A percentile compares a stretch with the other conserved stretches of the same genome.
Conservation (phyloP, 2,113 vertebrate species). For the Orycteropus afer region DNA sequence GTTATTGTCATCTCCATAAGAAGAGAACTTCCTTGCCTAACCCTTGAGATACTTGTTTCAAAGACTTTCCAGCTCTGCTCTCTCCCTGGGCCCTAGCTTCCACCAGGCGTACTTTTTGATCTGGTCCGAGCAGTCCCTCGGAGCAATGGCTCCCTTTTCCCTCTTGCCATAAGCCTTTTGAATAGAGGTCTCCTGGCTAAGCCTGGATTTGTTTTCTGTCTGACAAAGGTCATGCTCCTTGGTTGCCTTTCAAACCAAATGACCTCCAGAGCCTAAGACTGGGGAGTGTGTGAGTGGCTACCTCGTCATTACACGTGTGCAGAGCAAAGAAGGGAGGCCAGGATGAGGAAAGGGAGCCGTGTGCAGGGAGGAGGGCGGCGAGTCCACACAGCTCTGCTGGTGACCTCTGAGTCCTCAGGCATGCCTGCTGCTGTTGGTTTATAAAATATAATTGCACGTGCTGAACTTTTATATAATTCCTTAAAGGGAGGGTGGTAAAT, state of each 20-base stretch:
- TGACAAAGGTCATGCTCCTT: background rate
- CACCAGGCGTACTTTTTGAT: background rate
- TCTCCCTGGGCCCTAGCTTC: background rate
- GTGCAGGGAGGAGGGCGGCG: too few relatives aligned
- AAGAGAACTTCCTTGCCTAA: background rate
- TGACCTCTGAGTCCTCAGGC: background rate
- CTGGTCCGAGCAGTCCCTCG: background rate
- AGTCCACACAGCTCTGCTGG: fast-evolving
- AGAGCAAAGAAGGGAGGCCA: too few relatives aligned
- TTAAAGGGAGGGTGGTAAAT: conserved; percentile 53
- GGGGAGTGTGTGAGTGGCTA: fast-evolving
- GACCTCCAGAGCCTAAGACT: fast-evolving
- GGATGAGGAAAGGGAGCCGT: fast-evolving
- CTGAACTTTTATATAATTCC: conserved; percentile 58
- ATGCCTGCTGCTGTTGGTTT: background rate
- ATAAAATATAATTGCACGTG: conserved; percentile 43
- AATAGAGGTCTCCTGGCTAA: background rate
- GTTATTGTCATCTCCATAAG: background rate
- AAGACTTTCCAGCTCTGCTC: background rate
- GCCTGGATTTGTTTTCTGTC: background rate
- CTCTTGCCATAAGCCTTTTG: background rate
- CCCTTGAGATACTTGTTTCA: too few relatives aligned
- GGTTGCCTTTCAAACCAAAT: fast-evolving
- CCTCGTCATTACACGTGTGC: background rate
- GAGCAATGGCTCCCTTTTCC: too few relatives aligned